Base-by-base conservation (phyloP, 2,888 invertebrate species). In the Ophonus ardosiacus region DNA sequence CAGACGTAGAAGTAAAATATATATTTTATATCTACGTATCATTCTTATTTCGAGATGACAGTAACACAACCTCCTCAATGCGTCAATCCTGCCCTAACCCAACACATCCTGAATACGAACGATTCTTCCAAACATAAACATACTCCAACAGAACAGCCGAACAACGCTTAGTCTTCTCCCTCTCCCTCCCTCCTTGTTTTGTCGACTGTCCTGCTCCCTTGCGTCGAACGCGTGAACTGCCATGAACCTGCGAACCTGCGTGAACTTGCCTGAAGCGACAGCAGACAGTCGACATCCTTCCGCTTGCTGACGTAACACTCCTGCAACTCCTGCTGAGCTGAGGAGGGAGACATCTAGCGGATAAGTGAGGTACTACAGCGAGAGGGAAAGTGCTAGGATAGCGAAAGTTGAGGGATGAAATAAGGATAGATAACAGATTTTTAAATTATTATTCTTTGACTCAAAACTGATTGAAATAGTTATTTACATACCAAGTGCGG, bases 231-330 rank as follows among this genome's bases (percentile, higher is more conserved):
- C 68, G 68, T 38, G 68, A 68, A 68, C 68, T 68, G 24, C 68
- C 68, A 68, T 31, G 68, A 31, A 68, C 68, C 24, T n/a, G 24
- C 24, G 68, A 31, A 68, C 68, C 68, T 31, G 68, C 68, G 68
- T 68, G 68, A 68, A 68, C 38, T 68, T 68, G 24, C 68, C 38
- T 38, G 31, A 7, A 31, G 68, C 68, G 38, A 68, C 68, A 68
- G 68, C 68, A 68, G 63, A 68, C 68, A 68, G 31, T 31, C 38
- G 10, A 51, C 43, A 51, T 51, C 68, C 31, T 68, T 68, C 68
- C 68, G 68, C 38, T 15, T n/a, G 15, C 15, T 38, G 31, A n/a
- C 31, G 7, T 13, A 15, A 15, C 31, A 15, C 31, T 68, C 31
- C 68, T 68, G 38, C 68, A 31, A 24, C 24, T 24, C 38, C 31